phyloP scores from a whole-genome alignment of 2,797 vertebrate species.

The Squalus acanthias region DNA sequence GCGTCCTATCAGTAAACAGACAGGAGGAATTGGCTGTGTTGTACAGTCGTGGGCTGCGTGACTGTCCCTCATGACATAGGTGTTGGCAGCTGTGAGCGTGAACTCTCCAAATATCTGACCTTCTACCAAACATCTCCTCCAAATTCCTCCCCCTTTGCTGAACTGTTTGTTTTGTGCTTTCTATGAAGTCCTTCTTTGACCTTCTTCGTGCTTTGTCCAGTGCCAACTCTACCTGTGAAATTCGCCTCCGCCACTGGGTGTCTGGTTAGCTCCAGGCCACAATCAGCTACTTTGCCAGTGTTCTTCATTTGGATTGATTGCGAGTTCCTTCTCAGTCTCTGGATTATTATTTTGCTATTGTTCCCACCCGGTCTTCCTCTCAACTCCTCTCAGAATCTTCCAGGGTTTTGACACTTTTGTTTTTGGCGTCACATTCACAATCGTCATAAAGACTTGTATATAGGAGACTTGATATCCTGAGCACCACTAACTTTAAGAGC shows the following conservation, averaged over 20 bases:
- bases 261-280: not conserved
- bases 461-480: not conserved
- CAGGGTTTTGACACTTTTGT: not conserved
- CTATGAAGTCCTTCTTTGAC: not conserved
- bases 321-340: not conserved
- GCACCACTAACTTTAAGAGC: not conserved
- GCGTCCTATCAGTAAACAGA: not conserved
- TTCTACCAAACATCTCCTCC: not conserved
- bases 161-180: not conserved
- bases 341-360: not conserved
- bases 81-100: not conserved
- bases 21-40: not conserved
- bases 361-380: not conserved
- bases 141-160: not conserved
- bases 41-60: not conserved
- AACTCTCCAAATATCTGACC: not conserved
- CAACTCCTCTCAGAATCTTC: not conserved
- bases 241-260: not conserved
- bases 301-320: not conserved
- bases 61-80: not conserved
- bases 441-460: not conserved
- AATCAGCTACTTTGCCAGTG: not conserved
- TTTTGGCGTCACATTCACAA: not conserved
- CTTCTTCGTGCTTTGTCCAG: not conserved
- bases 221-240: not conserved